These are phyloP conservation scores for Entelurus aequoreus DNA, from an alignment of 2,113 vertebrate genomes.

Conservation along the genomic window DNA sequence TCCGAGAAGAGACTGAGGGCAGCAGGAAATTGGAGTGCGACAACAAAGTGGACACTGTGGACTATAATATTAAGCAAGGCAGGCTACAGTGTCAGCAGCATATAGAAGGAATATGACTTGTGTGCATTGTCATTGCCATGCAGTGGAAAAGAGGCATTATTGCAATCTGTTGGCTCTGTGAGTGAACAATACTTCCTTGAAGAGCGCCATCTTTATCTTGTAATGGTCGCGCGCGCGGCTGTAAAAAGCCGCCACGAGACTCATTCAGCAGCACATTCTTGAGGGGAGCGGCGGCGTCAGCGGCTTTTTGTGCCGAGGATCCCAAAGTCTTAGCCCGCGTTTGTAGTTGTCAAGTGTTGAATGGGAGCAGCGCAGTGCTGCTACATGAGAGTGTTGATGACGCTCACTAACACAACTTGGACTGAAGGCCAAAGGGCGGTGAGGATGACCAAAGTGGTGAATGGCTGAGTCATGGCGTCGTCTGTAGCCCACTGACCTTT, in stretches of 20 bases:
- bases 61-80: too few relatives aligned
- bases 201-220: slow-evolving; percentile 13
- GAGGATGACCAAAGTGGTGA: slow-evolving; percentile 28
- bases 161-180: too few relatives aligned
- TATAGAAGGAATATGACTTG: too few relatives aligned
- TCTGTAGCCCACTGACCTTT: not conserved
- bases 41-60: too few relatives aligned
- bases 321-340: slow-evolving; percentile 29
- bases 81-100: too few relatives aligned
- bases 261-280: slow-evolving; percentile 44
- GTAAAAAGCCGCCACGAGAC: slow-evolving; percentile 7
- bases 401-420: slow-evolving; percentile 23
- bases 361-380: slow-evolving; percentile 37
- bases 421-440: slow-evolving; percentile 28
- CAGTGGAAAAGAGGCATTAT: too few relatives aligned
- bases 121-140: too few relatives aligned
- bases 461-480: not conserved
- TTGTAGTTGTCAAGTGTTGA: slow-evolving; percentile 25
- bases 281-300: slow-evolving; percentile 28
- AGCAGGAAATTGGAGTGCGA: too few relatives aligned
- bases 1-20: too few relatives aligned
- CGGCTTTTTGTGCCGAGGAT: slow-evolving; percentile 24
- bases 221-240: not conserved
- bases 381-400: slow-evolving; percentile 35
- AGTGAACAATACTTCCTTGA: not conserved